These are phyloP conservation scores for Corythoichthys intestinalis DNA, from an alignment of 2,113 vertebrate species.

Conservation along the genomic window DNA sequence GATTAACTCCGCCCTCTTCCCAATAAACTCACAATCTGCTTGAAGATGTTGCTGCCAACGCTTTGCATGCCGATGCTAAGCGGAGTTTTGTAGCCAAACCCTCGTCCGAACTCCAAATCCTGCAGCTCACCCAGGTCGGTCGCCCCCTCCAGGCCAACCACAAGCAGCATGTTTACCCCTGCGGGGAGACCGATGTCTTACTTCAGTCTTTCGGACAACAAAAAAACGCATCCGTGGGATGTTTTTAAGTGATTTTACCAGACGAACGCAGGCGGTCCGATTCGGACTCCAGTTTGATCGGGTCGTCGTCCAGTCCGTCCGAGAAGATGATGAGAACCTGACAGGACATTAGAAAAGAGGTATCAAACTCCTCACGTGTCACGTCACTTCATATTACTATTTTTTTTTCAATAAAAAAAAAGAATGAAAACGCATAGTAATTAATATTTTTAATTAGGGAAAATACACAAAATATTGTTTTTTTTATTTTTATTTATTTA, in stretches of 20 bases:
- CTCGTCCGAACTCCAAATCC: conserved; percentile 84
- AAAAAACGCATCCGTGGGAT: background rate
- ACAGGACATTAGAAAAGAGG: background rate
- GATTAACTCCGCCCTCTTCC: background rate
- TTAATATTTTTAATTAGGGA: too few species aligned
- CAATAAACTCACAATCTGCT: conserved; percentile 78
- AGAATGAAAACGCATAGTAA: too few species aligned
- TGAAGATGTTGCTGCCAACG: conserved; percentile 70
- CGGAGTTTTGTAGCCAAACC: conserved; percentile 74
- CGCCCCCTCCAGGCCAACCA: conserved; percentile 75
- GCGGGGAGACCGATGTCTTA: background rate
- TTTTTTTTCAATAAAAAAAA: too few species aligned
- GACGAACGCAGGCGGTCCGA: conserved; percentile 60
- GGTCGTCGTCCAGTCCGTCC: conserved; percentile 77
- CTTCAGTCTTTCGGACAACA: background rate
- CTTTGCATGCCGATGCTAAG: conserved; percentile 74
- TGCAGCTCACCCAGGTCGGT: conserved; percentile 69
- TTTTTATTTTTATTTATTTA: too few species aligned
- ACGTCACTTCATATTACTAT: too few species aligned
- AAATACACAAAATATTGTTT: too few species aligned
- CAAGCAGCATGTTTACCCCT: conserved; percentile 79
- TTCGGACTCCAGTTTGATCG: conserved; percentile 65
- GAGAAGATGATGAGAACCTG: conserved; percentile 85
- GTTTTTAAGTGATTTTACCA: conserved; percentile 59
- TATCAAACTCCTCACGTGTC: too few species aligned